A percentile compares a stretch with the other conserved stretches of the same genome.
Evolutionary conservation across 2,113 vertebrate species (phyloP).

Genomic region (Vulpes lagopus): DNA sequence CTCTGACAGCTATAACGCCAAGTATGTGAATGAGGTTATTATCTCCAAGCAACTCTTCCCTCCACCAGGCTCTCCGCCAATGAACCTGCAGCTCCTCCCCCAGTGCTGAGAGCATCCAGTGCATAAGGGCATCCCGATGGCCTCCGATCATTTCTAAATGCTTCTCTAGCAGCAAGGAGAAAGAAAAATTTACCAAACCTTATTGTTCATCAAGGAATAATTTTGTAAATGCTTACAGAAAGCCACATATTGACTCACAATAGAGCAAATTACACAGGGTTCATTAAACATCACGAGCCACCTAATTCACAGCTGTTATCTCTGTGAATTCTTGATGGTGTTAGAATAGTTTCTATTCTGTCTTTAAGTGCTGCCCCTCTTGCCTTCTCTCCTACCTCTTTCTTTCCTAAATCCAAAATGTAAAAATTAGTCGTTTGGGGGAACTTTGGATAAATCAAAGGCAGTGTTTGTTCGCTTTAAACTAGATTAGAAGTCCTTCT

Average conservation of each 20-base stretch:
- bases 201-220: conserved; percentile 44
- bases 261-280: conserved; percentile 62
- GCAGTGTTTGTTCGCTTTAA: not conserved
- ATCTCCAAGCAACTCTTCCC: conserved; percentile 58
- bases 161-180: conserved; percentile 65
- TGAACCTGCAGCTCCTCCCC: not conserved
- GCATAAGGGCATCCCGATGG: conserved; percentile 48
- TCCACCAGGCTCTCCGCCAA: conserved; percentile 71
- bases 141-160: conserved; percentile 57
- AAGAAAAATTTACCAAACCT: conserved; percentile 16
- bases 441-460: not conserved
- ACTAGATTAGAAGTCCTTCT: not conserved
- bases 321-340: not conserved
- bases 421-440: not conserved
- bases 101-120: conserved; percentile 49
- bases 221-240: conserved; percentile 67
- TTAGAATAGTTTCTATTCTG: not conserved
- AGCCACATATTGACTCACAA: conserved; percentile 71
- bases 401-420: not conserved
- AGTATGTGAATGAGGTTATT: conserved; percentile 75
- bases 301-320: conserved; percentile 1
- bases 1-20: conserved; percentile 73
- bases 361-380: not conserved
- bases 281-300: conserved; percentile 51
- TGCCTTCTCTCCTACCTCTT: not conserved